phyloP scores from a whole-genome alignment of 1,140 invertebrate genomes.

The Apis cerana region DNA sequence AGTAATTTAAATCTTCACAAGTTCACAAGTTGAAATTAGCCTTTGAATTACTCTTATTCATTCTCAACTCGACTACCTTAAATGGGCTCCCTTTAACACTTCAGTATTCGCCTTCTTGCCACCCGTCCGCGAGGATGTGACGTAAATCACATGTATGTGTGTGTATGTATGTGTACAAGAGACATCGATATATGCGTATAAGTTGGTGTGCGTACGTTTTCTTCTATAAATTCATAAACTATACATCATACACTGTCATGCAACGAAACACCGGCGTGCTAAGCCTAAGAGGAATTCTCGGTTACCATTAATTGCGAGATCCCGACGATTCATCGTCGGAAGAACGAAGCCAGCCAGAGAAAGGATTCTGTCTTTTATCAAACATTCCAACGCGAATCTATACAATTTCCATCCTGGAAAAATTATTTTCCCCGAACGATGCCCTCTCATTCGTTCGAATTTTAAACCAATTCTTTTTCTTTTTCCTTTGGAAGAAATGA shows the following conservation, averaged over 20 bases:
- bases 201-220: neutral
- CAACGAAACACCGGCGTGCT: slow-evolving; percentile 62
- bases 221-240: slow-evolving; percentile 57
- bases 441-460: too few relatives aligned
- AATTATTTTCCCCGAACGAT: neutral
- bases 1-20: too few relatives aligned
- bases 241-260: slow-evolving; percentile 62
- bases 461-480: too few relatives aligned
- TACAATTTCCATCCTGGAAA: neutral
- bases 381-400: neutral
- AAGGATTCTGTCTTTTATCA: slow-evolving; percentile 20
- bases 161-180: neutral
- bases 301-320: slow-evolving; percentile 34
- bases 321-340: slow-evolving; percentile 31
- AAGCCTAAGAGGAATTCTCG: slow-evolving; percentile 52
- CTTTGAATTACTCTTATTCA: neutral
- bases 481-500: neutral
- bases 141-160: neutral
- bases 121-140: neutral
- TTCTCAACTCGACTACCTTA: neutral
- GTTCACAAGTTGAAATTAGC: too few relatives aligned
- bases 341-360: slow-evolving; percentile 6
- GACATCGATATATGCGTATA: neutral
- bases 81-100: neutral
- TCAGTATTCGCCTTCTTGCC: neutral